phyloP scores from a whole-genome alignment of 2,797 vertebrate species.

The Notoglanidium macrostoma region DNA sequence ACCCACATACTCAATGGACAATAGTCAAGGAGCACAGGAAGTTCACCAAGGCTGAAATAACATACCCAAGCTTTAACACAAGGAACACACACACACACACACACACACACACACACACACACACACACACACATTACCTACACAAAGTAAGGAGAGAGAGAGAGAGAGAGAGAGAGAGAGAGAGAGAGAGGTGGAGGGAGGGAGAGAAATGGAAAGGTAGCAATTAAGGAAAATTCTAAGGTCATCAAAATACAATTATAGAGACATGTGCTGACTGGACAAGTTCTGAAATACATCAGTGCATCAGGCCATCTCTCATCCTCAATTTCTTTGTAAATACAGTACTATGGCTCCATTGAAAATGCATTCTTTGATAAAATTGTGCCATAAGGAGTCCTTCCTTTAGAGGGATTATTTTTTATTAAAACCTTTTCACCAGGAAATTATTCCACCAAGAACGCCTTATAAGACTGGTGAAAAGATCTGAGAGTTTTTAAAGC shows the following conservation, averaged over 20 bases:
- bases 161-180: conserved; percentile 48
- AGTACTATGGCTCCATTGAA: conserved; percentile 3
- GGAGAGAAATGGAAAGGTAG: conserved; percentile 49
- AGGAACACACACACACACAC: conserved; percentile 47
- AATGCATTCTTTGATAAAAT: conserved; percentile 18
- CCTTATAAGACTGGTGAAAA: conserved; percentile 24
- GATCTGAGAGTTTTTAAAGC: conserved; percentile 30
- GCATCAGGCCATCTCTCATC: conserved; percentile 30
- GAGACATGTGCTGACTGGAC: conserved; percentile 56
- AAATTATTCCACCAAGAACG: conserved; percentile 23
- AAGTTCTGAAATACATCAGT: conserved; percentile 60
- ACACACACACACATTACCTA: conserved; percentile 44
- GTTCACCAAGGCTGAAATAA: conserved; percentile 59
- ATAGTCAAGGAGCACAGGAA: conserved; percentile 54
- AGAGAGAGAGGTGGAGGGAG: conserved; percentile 36
- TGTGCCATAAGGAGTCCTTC: conserved; percentile 18
- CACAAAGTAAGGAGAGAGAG: conserved; percentile 38
- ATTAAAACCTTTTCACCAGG: conserved; percentile 36
- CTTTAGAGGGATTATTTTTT: conserved; percentile 22
- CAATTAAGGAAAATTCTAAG: conserved; percentile 64
- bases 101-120: conserved; percentile 13
- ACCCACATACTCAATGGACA: conserved; percentile 51
- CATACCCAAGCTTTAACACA: conserved; percentile 48
- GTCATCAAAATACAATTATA: conserved; percentile 51
- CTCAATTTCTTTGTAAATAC: conserved; percentile 21